phyloP scores from a whole-genome alignment of 2,888 invertebrate species.

The Acleris sparsana region DNA sequence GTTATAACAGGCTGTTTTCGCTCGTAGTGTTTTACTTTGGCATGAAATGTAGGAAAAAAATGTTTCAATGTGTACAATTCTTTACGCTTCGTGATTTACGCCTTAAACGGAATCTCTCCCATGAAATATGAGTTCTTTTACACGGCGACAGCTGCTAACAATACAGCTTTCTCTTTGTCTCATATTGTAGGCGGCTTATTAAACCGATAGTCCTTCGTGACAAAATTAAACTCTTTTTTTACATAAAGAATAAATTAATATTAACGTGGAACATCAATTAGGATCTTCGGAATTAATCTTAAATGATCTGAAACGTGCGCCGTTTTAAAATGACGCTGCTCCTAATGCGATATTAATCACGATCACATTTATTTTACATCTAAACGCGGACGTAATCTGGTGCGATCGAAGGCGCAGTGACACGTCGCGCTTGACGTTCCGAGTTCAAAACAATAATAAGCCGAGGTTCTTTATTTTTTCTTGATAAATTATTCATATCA shows the following conservation, averaged over 20 bases:
- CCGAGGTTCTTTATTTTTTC: slow-evolving; percentile 61
- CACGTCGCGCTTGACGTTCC: slow-evolving; percentile 65
- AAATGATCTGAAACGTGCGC: slow-evolving; percentile 12
- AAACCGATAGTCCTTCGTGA: slow-evolving; percentile 30
- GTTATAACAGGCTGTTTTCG: slow-evolving; percentile 15
- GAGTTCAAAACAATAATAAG: slow-evolving; percentile 79
- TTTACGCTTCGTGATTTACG: slow-evolving; percentile 65
- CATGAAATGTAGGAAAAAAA: slow-evolving; percentile 30
- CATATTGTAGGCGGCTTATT: slow-evolving; percentile 47
- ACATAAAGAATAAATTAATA: slow-evolving; percentile 6
- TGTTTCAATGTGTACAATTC: slow-evolving; percentile 44
- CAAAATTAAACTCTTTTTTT: slow-evolving; percentile 9
- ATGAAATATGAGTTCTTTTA: slow-evolving; percentile 67
- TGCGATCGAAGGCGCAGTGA: slow-evolving; percentile 58
- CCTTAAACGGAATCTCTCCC: slow-evolving; percentile 63
- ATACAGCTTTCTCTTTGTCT: slow-evolving; percentile 65
- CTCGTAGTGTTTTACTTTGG: slow-evolving; percentile 13
- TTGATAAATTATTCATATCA: slow-evolving; percentile 82
- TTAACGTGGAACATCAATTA: slow-evolving; percentile 10
- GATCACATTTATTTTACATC: slow-evolving; percentile 53
- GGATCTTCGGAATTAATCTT: slow-evolving; percentile 15
- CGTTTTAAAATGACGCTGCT: slow-evolving; percentile 10
- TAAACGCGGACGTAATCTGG: slow-evolving; percentile 57
- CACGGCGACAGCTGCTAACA: slow-evolving; percentile 68
- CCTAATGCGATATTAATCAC: slow-evolving; percentile 48